Base-by-base conservation (phyloP, 2,797 vertebrate species). In the Sebastes variabilis region DNA sequence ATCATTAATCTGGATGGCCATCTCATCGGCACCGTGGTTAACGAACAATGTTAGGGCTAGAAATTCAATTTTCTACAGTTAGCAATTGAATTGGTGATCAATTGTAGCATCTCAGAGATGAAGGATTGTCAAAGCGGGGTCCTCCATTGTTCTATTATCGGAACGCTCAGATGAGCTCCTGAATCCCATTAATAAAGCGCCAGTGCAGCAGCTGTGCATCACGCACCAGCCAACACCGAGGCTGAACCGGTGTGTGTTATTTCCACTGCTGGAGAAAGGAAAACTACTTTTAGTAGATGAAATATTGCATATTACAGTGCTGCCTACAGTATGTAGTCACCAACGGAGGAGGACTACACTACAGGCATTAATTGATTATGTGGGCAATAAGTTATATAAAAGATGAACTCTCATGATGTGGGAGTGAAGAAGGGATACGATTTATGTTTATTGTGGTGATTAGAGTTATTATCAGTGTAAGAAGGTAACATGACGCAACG, bases 31-130 rank as follows among this genome's bases (percentile, higher is more conserved):
- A 95, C 93, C 86, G 92, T 94, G 95, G 94, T 96, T 96, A 96
- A 95, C 94, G 94, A 95, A 95, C 95, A 96, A 96, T 95, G 95
- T 95, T 95, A 96, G 93, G 94, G 93, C 93, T 93, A 94, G 89
- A 94, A 95, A 96, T 96, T 95, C 90, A 96, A 96, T 96, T 96
- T 95, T 95, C 92, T 92, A 89, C 95, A 92, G 95, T 95, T 96
- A 96, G 92, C 94, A 94, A 94, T 95, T 93, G 94, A 95, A 95
- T 93, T 92, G 93, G 94, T 95, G 95, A 96, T 96, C 94, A 96
- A 96, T 95, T 91, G 94, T 84, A 92, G 89, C 85, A 83, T 94
- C 91, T 90, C 83, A 74, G 90, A 95, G 91, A 95, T 95, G 95
- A 95, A 87, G 89, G 91, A 95, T 95, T 88, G 92, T 94, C 94